Evolutionary conservation across 2,113 vertebrate genomes (phyloP).

Genomic region (Rhinichthys klamathensis): DNA sequence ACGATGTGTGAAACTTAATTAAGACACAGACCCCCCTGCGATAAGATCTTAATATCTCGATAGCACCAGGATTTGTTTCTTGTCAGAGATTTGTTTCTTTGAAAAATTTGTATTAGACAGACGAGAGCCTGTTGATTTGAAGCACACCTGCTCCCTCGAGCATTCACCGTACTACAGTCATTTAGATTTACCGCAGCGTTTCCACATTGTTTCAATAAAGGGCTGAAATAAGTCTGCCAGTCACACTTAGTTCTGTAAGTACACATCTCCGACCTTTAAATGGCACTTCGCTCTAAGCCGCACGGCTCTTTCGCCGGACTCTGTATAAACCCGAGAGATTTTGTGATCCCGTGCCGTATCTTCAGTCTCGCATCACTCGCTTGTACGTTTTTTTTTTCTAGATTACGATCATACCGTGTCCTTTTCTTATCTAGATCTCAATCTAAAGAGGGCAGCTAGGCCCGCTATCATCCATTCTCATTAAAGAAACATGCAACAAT

Average conservation of each 20-base stretch:
- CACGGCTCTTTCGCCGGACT: slow-evolving; percentile 26
- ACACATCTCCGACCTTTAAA: slow-evolving; percentile 46
- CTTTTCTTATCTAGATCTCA: slow-evolving; percentile 47
- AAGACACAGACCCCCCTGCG: slow-evolving; percentile 20
- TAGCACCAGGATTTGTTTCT: slow-evolving; percentile 27
- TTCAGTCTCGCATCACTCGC: slow-evolving; percentile 26
- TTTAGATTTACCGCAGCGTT: slow-evolving; percentile 30
- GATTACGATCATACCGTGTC: slow-evolving; percentile 20
- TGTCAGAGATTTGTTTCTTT: slow-evolving; percentile 9
- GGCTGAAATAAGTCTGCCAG: slow-evolving; percentile 35
- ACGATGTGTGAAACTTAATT: slow-evolving; percentile 35
- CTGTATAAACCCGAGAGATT: slow-evolving; percentile 44
- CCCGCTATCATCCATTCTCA: neutral
- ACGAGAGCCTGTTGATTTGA: neutral
- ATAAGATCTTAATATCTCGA: slow-evolving; percentile 23
- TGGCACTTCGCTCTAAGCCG: slow-evolving; percentile 45
- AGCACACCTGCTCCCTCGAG: slow-evolving; percentile 19
- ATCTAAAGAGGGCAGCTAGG: slow-evolving; percentile 27
- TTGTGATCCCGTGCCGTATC: neutral
- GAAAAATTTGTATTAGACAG: neutral
- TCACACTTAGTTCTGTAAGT: slow-evolving; percentile 42
- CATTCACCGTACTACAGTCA: slow-evolving; percentile 19
- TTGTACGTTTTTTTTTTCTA: slow-evolving; percentile 1
- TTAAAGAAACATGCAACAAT: slow-evolving; percentile 31
- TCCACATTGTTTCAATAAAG: slow-evolving; percentile 38